These are phyloP conservation scores for Agonopterix alstromeriana DNA, from an alignment of 2,888 invertebrate species.

Conservation along the genomic window DNA sequence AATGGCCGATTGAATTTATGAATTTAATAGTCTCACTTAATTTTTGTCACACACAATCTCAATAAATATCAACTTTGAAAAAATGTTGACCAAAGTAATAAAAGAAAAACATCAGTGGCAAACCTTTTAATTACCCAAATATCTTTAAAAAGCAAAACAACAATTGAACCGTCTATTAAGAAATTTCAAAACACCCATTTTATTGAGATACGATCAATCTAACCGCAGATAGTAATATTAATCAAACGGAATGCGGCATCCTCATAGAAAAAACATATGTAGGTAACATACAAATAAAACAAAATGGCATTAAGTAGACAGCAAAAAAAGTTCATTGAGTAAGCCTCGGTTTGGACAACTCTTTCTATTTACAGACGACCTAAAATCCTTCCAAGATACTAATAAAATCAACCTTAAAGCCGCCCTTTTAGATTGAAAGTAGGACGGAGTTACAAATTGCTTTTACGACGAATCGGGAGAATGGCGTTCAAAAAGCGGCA, in stretches of 20 bases:
- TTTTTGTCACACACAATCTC: too few species aligned
- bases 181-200: slow-evolving; percentile 60
- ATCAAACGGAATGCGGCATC: slow-evolving; percentile 59
- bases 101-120: slow-evolving; percentile 10
- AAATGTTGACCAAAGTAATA: not conserved
- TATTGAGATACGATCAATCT: slow-evolving; percentile 58
- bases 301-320: slow-evolving; percentile 69
- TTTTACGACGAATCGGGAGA: not conserved
- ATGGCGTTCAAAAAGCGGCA: slow-evolving; percentile 16
- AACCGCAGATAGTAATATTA: slow-evolving; percentile 38
- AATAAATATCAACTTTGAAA: too few species aligned
- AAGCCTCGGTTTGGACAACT: slow-evolving; percentile 40
- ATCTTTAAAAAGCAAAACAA: slow-evolving; percentile 29
- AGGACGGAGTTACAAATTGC: not conserved
- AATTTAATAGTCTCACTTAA: too few species aligned
- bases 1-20: too few species aligned
- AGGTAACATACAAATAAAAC: slow-evolving; percentile 55
- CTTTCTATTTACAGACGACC: slow-evolving; percentile 1
- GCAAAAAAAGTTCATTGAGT: slow-evolving; percentile 59
- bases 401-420: slow-evolving; percentile 13
- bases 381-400: slow-evolving; percentile 4
- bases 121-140: slow-evolving; percentile 45
- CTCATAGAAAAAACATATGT: slow-evolving; percentile 56
- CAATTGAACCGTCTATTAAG: slow-evolving; percentile 54
- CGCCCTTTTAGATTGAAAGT: not conserved